Conservation (phyloP, 2,888 invertebrate species). For the Anaspis maculata region DNA sequence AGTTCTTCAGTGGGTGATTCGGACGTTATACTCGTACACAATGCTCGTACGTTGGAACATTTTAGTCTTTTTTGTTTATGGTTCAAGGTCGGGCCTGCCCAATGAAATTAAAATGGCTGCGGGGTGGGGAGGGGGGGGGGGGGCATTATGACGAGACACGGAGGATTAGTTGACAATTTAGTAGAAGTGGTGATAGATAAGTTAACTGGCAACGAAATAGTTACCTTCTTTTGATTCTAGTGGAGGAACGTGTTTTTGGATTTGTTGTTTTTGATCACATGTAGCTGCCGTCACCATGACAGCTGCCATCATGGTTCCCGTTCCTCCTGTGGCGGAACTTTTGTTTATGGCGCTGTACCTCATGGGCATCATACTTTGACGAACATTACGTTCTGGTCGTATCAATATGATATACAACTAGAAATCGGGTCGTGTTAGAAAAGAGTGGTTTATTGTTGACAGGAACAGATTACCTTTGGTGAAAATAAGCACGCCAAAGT, state of each 20-base stretch:
- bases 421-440: too few relatives aligned
- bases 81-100: too few relatives aligned
- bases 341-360: constrained; percentile 55
- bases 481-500: constrained; percentile 89
- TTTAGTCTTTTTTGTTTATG: too few relatives aligned
- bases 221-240: constrained; percentile 29
- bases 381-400: constrained; percentile 81
- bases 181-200: too few relatives aligned
- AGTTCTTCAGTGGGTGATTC: too few relatives aligned
- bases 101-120: too few relatives aligned
- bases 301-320: constrained; percentile 60
- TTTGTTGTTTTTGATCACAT: constrained; percentile 58
- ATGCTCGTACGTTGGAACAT: too few relatives aligned
- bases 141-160: too few relatives aligned
- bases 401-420: constrained; percentile 85
- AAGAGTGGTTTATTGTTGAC: background rate
- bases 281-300: constrained; percentile 59
- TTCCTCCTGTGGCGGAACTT: constrained; percentile 51
- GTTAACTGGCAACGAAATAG: too few relatives aligned
- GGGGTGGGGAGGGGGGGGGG: too few relatives aligned
- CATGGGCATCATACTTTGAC: constrained; percentile 79
- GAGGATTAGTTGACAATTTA: too few relatives aligned
- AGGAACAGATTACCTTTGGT: constrained; percentile 56
- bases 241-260: constrained; percentile 53
- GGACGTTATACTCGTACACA: too few relatives aligned